Conservation (phyloP, 2,113 vertebrate species). For the Heteronetta atricapilla region DNA sequence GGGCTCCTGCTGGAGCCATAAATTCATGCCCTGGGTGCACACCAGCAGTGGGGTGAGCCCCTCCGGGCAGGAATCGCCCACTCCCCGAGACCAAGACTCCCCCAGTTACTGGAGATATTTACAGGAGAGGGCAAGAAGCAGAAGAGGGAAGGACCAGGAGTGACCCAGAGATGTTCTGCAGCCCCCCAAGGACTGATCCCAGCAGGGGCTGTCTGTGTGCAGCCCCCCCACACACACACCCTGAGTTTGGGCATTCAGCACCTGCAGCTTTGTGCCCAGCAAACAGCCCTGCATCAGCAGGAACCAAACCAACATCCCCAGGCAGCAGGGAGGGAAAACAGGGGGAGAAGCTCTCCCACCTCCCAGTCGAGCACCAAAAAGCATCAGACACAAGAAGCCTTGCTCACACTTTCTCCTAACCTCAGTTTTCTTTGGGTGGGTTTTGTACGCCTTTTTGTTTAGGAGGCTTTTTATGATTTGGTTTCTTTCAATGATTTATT, state of each 20-base stretch:
- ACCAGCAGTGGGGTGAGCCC: too few species aligned
- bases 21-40: neutral
- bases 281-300: neutral
- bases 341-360: neutral
- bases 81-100: too few species aligned
- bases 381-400: neutral
- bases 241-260: accelerated
- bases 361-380: neutral
- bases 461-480: too few species aligned
- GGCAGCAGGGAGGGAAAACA: neutral
- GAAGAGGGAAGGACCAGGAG: neutral
- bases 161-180: neutral
- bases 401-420: neutral
- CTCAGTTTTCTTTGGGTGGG: neutral
- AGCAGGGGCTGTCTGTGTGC: neutral
- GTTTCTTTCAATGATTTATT: too few species aligned
- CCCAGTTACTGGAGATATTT: neutral
- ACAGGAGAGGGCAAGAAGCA: too few species aligned
- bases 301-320: too few species aligned
- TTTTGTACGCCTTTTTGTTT: too few species aligned
- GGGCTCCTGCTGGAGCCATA: too few species aligned
- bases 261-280: neutral
- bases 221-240: too few species aligned
- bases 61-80: too few species aligned
- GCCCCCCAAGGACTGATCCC: neutral